Evolutionary conservation across 2,797 vertebrate species (phyloP).

Genomic region (Tympanoctomys barrerae): DNA sequence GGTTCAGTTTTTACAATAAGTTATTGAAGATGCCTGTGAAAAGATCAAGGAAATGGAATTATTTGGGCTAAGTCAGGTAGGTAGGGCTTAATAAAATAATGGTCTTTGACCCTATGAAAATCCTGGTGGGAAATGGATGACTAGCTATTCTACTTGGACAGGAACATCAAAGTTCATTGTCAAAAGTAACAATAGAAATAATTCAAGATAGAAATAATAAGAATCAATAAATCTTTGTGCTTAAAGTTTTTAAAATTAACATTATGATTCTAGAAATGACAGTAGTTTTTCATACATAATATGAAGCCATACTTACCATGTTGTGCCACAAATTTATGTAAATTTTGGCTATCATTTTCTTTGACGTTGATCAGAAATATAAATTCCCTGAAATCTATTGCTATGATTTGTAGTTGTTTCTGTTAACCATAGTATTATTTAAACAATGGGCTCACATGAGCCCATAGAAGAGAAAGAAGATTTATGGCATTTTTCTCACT

Average conservation of each 20-base stretch:
- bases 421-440: background rate
- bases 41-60: slow-evolving; percentile 30
- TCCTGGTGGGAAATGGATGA: background rate
- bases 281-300: background rate
- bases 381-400: slow-evolving; percentile 3
- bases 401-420: background rate
- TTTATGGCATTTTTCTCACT: background rate
- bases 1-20: background rate
- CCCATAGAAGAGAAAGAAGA: background rate
- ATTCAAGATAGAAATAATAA: slow-evolving; percentile 27
- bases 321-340: background rate
- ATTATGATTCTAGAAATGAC: background rate
- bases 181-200: slow-evolving; percentile 22
- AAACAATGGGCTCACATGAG: background rate
- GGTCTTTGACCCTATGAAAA: background rate
- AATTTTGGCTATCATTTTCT: slow-evolving; percentile 17
- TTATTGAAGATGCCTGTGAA: slow-evolving; percentile 14
- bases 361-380: background rate
- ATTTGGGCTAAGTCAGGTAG: slow-evolving; percentile 33
- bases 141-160: background rate
- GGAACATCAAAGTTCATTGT: background rate
- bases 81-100: background rate
- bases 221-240: slow-evolving; percentile 23
- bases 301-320: slow-evolving; percentile 21
- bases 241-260: slow-evolving; percentile 9